Evolutionary conservation across 1,140 invertebrate genomes (phyloP).

Genomic region (Plectrocnemia conspersa): DNA sequence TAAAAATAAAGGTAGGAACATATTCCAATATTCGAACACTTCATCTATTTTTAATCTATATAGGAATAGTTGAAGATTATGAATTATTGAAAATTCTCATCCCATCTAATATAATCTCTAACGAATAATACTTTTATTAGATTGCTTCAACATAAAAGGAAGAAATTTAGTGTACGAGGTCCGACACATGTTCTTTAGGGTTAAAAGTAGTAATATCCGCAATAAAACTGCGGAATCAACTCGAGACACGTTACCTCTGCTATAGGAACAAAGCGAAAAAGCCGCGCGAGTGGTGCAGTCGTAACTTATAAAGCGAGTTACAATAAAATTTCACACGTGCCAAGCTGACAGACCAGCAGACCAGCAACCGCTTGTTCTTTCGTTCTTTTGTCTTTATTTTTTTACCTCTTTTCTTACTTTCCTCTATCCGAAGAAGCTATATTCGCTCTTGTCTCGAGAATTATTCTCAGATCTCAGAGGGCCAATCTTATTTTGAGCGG

Average conservation of each 20-base stretch:
- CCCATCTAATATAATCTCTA: no score
- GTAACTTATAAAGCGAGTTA: slow-evolving; percentile 16
- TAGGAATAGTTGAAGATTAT: no score
- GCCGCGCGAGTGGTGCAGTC: not conserved
- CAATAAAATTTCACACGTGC: slow-evolving; percentile 27
- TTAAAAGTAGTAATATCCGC: no score
- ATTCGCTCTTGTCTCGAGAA: slow-evolving; percentile 6
- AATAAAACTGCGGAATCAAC: not conserved
- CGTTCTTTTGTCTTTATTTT: slow-evolving; percentile 14
- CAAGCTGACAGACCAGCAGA: slow-evolving; percentile 15
- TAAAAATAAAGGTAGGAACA: no score
- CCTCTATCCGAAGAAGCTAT: not conserved
- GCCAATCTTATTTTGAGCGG: slow-evolving; percentile 20
- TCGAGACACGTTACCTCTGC: slow-evolving; percentile 2
- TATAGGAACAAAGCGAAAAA: slow-evolving; percentile 5
- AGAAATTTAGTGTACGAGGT: no score
- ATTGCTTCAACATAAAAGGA: no score
- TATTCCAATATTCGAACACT: no score
- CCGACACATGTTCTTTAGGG: no score
- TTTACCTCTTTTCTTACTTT: slow-evolving; percentile 1
- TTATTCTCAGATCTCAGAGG: slow-evolving; percentile 21
- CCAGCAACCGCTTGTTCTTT: not conserved
- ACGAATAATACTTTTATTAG: no score
- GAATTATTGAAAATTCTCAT: no score
- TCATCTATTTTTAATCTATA: no score